Base-by-base conservation (phyloP, 2,888 invertebrate genomes). In the Drosophila nigricruria region DNA sequence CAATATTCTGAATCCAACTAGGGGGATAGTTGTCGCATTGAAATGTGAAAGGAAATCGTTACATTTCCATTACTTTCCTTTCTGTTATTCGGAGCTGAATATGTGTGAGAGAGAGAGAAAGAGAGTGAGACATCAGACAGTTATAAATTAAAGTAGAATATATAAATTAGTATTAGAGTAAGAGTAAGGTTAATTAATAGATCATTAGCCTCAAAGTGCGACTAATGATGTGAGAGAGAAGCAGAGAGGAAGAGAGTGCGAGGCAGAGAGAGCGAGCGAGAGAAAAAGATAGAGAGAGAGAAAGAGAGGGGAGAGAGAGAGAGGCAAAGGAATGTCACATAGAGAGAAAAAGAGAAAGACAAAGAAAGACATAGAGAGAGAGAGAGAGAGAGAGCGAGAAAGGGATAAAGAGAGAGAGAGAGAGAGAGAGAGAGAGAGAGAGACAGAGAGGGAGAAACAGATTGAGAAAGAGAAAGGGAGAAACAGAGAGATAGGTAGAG, bases 1-100 rank as follows among this genome's bases (percentile, higher is more conserved):
- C 79, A 62, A 67, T 74, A 47, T 34, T 20, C 32, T 5, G 9
- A 25, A 34, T 30, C n/a, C 45, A 45, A 23, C 18, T 1, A 20
- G 20, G 40, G 16, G n/a, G 5, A 40, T 16, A 23, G 20, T 30
- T 18, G 5, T 20, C 8, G 40, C 5, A 30, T 30, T 30, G 56
- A 38, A 27, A 27, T 38, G 14, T 8, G 0, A 27, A 12, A 54
- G 53, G 38, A 38, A 38, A 38, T 53, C 5, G 38, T 27, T 8
- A 27, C 18, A 54, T 54, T 38, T 38, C 18, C 53, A 52, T 27
- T 18, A 25, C 38, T 38, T 53, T 53, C 36, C 23, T 23, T 5
- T 25, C 36, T 14, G 12, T 52, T 23, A 12, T 9, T 30, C 18
- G 9, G 1, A 30, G 47, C 2, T 0, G n/a, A n/a, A 5, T 10